A percentile compares a stretch with the other conserved stretches of the same genome.
phyloP scores from a whole-genome alignment of 2,888 invertebrate species.

The Gandaritis pyraliata region DNA sequence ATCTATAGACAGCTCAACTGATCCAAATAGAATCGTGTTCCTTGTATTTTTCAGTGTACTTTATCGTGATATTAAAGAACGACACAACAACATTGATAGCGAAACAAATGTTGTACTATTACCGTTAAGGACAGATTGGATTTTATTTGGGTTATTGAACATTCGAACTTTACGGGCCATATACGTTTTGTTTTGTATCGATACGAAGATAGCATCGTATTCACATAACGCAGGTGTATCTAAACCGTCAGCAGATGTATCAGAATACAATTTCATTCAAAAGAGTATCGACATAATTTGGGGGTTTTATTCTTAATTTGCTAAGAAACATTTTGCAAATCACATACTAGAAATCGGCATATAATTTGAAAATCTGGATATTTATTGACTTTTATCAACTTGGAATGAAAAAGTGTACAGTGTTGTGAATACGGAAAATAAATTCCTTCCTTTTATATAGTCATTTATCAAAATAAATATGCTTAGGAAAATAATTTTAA shows the following conservation, averaged over 20 bases:
- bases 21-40: neutral
- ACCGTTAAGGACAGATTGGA: conserved; percentile 1
- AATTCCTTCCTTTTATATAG: conserved; percentile 25
- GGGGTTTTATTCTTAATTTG: no score
- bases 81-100: neutral
- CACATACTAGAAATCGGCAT: conserved; percentile 10
- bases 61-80: neutral
- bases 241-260: no score
- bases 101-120: conserved; percentile 8
- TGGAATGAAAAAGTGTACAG: conserved; percentile 5
- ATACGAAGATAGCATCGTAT: no score
- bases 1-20: no score
- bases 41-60: neutral
- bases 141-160: conserved; percentile 19
- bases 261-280: no score
- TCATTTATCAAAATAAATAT: conserved; percentile 12
- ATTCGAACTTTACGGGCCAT: conserved; percentile 4
- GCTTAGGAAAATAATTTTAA: conserved; percentile 5
- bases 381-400: conserved; percentile 3
- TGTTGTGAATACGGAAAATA: conserved; percentile 20
- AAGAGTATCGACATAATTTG: no score
- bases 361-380: conserved; percentile 2
- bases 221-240: no score
- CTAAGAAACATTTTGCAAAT: neutral
- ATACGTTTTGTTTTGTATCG: conserved; percentile 1